Conservation (phyloP, 2,888 invertebrate species). For the Drosophila heteroneura region DNA sequence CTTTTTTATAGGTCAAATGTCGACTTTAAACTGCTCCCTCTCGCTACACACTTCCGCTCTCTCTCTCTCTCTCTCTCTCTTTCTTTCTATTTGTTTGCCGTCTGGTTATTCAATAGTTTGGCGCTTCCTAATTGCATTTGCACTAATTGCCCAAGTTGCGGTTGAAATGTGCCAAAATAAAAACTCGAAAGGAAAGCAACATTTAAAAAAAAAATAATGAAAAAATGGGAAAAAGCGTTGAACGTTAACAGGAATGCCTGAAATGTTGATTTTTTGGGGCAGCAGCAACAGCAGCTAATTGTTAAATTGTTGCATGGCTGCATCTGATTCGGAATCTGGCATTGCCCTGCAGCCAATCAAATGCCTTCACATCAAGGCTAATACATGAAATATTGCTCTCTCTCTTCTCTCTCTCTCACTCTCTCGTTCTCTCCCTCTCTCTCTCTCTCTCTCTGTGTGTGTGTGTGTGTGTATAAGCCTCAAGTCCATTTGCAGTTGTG, state of each 20-base stretch:
- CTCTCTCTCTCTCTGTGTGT: not conserved
- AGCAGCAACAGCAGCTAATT: constrained; percentile 28
- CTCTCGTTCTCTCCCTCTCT: not conserved
- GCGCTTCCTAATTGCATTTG: constrained; percentile 74
- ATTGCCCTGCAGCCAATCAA: constrained; percentile 51
- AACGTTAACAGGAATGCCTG: constrained; percentile 37
- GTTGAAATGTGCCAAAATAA: constrained; percentile 67
- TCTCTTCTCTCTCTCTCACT: not conserved
- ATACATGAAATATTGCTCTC: constrained; percentile 23
- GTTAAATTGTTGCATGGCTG: constrained; percentile 59
- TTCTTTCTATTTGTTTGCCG: constrained; percentile 7
- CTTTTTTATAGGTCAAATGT: constrained; percentile 67
- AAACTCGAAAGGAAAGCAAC: constrained; percentile 1
- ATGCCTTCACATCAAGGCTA: constrained; percentile 50
- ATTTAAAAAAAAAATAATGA: not conserved
- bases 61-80: not conserved
- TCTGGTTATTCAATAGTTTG: constrained; percentile 70
- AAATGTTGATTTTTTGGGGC: constrained; percentile 38
- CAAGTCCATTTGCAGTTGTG: constrained; percentile 52
- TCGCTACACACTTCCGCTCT: constrained; percentile 11
- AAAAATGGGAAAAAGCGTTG: not conserved
- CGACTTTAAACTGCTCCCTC: not conserved
- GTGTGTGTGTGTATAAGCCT: not conserved
- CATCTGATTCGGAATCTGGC: constrained; percentile 35
- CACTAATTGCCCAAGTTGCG: constrained; percentile 70